A percentile compares a stretch with the other conserved stretches of the same genome.
Evolutionary conservation across 2,797 vertebrate species (phyloP).

Genomic region (Pipistrellus nathusii): DNA sequence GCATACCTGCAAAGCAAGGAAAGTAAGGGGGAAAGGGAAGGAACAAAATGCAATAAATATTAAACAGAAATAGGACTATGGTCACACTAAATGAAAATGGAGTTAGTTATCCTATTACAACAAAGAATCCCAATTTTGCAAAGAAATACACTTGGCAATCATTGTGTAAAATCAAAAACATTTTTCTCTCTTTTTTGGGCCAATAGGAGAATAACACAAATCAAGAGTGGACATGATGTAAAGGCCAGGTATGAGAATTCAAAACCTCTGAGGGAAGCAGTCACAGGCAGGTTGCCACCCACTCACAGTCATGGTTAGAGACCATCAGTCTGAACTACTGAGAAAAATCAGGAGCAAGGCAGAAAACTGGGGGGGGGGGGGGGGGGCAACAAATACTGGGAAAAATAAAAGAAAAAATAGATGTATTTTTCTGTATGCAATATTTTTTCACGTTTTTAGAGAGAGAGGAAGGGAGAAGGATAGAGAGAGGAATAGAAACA

Average conservation of each 20-base stretch:
- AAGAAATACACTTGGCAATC: not conserved
- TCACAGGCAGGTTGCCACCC: not conserved
- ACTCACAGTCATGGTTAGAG: not conserved
- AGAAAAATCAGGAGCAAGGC: not conserved
- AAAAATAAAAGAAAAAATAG: not conserved
- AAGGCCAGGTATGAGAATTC: not conserved
- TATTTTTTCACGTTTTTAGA: not conserved
- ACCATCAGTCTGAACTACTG: not conserved
- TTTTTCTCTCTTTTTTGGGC: not conserved
- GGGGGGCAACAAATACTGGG: not conserved
- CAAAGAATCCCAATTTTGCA: not conserved
- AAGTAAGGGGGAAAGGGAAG: not conserved
- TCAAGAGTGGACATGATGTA: not conserved
- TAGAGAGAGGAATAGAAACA: no score
- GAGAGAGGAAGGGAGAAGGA: no score
- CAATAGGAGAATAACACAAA: not conserved
- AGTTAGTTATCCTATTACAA: not conserved
- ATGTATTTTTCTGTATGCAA: no score
- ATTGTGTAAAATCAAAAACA: not conserved
- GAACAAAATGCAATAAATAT: not conserved
- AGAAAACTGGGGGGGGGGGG: not conserved
- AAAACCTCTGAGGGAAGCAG: accelerated
- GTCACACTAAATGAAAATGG: not conserved
- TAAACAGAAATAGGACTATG: not conserved
- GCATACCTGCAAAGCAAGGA: not conserved